phyloP scores from a whole-genome alignment of 1,140 invertebrate genomes.

The Conus ventricosus region DNA sequence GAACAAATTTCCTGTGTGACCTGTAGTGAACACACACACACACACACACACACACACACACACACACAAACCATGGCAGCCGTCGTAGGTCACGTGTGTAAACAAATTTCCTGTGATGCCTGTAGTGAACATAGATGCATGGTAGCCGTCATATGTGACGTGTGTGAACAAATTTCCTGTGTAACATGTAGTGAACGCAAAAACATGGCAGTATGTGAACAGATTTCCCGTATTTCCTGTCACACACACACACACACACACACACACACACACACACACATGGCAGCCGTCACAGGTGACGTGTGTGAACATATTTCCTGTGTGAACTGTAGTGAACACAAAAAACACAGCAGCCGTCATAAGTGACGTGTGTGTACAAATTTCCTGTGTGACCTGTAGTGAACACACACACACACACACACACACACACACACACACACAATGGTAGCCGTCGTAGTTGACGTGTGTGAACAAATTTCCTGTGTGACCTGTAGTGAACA shows the following conservation, averaged over 20 bases:
- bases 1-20: slow-evolving; percentile 26
- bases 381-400: neutral
- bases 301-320: slow-evolving; percentile 37
- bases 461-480: neutral
- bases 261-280: neutral
- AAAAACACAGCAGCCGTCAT: neutral
- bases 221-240: too few species aligned
- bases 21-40: slow-evolving; percentile 20
- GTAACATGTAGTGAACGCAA: too few species aligned
- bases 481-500: neutral
- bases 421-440: neutral
- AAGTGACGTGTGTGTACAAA: neutral
- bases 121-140: neutral
- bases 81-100: neutral
- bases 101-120: neutral
- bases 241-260: neutral
- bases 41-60: neutral
- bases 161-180: slow-evolving; percentile 31
- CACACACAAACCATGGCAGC: neutral
- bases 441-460: neutral
- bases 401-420: neutral
- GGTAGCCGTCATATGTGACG: slow-evolving; percentile 39
- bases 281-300: slow-evolving; percentile 40
- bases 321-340: slow-evolving; percentile 15
- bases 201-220: too few species aligned